A percentile compares a stretch with the other conserved stretches of the same genome.
phyloP scores from a whole-genome alignment of 1,140 invertebrate species.

The Colletes latitarsis region DNA sequence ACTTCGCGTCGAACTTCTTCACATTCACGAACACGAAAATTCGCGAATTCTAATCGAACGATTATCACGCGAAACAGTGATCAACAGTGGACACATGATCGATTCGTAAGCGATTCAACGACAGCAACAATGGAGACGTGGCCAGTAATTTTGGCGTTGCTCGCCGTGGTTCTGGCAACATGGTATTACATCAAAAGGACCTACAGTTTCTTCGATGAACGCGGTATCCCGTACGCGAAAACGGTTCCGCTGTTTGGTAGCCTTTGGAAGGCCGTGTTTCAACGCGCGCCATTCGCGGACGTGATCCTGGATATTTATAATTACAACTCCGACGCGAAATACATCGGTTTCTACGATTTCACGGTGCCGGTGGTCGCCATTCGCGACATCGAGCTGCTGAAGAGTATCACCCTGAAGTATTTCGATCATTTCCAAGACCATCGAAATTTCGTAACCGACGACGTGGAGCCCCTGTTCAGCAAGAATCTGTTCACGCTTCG shows the following conservation, averaged over 20 bases:
- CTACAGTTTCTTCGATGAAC: conserved; percentile 27
- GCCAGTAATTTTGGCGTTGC: background rate
- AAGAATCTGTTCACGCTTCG: conserved; percentile 71
- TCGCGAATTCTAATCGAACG: no score
- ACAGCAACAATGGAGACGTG: background rate
- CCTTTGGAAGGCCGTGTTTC: background rate
- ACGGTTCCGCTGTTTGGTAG: conserved; percentile 19
- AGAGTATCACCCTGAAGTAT: conserved; percentile 68
- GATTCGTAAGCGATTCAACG: background rate
- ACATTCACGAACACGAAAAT: no score
- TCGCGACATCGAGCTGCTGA: conserved; percentile 73
- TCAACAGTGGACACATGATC: no score
- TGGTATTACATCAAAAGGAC: conserved; percentile 10
- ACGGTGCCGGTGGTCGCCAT: conserved; percentile 69
- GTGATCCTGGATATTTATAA: conserved; percentile 29
- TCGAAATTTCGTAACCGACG: conserved; percentile 56
- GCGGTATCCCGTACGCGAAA: background rate
- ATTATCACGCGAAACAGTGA: no score
- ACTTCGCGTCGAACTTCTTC: no score
- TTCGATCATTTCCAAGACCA: conserved; percentile 77
- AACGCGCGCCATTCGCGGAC: background rate
- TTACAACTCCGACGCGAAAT: conserved; percentile 48
- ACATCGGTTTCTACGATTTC: conserved; percentile 63
- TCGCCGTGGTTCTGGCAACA: background rate
- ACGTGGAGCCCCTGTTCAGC: conserved; percentile 67